Evolutionary conservation across 1,140 invertebrate species (phyloP), one percentile per base, ranked within the genome.

Genomic region (Drosophila bipectinata): DNA sequence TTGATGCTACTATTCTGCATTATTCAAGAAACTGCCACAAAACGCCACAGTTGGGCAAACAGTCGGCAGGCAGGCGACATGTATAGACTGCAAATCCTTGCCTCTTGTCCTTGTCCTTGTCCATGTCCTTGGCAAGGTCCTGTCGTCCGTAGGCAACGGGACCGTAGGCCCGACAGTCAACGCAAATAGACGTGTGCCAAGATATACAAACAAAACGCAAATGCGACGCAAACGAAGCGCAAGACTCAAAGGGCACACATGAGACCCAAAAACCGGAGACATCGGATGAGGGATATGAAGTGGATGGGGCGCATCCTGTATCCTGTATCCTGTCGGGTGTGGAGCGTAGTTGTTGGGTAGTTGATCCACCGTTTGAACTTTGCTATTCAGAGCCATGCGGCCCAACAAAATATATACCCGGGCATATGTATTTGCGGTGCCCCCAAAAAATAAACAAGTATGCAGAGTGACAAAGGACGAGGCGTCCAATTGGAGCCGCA

Each of bases 1-100:
- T 87, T 77, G 64, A 81, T 75, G 83, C 83, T 49, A 47, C 63
- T 88, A 88, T 68, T 87, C 82, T 87, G 82, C 83, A 88, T 88
- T 88, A 87, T 87, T 87, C 59, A 87, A 74, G 64, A 60, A 82
- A 87, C 74, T 68, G 62, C 64, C 76, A 24, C 62, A 39, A 26
- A 44, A 49, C 71, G 60, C 79, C 79, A 44, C 79, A 82, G 48
- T 78, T 69, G 59, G 59, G 79, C 56, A 82, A 82, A 82, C 48
- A 56, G 37, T 41, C 49, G 10, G 10, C 3, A 12, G 34, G 34
- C 34, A 37, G 12, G 34, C 63, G 21, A 24, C 45, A 48, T 55
- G 59, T 55, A 60, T 34, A 41, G 56, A 32, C 37, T 72, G 75
- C 52, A 66, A 78, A 73, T 67, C 60, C 60, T 68, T 45, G 37